Percentiles rank a stretch among this genome's conserved stretches.
These are phyloP conservation scores for Camponotus fellah DNA, from an alignment of 2,888 invertebrate species.

Conservation along the genomic window DNA sequence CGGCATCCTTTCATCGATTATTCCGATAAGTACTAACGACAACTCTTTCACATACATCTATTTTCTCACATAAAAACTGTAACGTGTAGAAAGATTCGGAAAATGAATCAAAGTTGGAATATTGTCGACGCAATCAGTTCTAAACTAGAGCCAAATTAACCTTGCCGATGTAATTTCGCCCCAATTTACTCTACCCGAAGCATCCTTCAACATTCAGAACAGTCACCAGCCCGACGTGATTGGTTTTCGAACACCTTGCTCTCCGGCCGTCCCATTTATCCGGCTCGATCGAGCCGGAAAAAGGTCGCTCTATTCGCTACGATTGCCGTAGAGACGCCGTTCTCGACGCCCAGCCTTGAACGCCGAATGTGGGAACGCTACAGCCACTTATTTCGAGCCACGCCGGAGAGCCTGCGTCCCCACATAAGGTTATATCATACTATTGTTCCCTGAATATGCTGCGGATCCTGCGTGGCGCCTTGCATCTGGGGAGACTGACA, in stretches of 20 bases:
- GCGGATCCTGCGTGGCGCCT: conserved; percentile 88
- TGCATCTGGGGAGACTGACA: conserved; percentile 79
- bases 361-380: conserved; percentile 87
- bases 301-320: background rate
- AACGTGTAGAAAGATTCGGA: background rate
- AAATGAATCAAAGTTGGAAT: background rate
- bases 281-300: conserved; percentile 22
- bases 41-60: background rate
- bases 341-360: conserved; percentile 35
- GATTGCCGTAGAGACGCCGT: conserved; percentile 19
- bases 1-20: background rate
- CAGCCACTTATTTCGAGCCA: conserved; percentile 91
- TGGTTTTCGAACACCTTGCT: conserved; percentile 64
- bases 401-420: conserved; percentile 95
- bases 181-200: conserved; percentile 5
- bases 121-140: background rate
- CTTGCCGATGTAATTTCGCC: background rate
- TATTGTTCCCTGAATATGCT: conserved; percentile 95
- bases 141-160: background rate
- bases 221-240: background rate
- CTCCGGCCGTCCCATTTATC: conserved; percentile 63
- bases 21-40: background rate
- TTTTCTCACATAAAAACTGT: background rate
- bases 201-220: background rate
- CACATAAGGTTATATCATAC: conserved; percentile 98